phyloP scores from a whole-genome alignment of 2,113 vertebrate species.

The Porphyrio hochstetteri region DNA sequence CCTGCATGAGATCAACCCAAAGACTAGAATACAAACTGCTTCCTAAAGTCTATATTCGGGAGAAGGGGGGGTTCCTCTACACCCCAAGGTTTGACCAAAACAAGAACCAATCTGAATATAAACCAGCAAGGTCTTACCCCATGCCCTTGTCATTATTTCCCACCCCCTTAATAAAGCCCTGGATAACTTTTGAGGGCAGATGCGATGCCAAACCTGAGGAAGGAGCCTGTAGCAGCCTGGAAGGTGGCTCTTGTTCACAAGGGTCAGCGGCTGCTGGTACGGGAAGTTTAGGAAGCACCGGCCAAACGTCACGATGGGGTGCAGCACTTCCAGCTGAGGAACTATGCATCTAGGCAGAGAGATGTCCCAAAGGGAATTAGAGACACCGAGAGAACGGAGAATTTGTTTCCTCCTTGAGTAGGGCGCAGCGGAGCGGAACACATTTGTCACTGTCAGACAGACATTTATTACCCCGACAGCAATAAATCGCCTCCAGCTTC shows the following conservation, averaged over 20 bases:
- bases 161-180: background rate
- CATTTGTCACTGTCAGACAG: too few relatives aligned
- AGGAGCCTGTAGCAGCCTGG: conserved; percentile 83
- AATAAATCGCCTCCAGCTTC: background rate
- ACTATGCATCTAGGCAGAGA: conserved; percentile 79
- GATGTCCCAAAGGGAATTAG: background rate
- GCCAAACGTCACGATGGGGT: conserved; percentile 71
- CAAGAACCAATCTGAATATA: background rate
- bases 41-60: background rate
- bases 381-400: background rate
- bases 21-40: background rate
- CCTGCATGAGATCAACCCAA: background rate
- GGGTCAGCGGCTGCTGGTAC: conserved; percentile 64
- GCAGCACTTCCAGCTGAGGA: conserved; percentile 74
- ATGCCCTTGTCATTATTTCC: too few relatives aligned
- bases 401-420: background rate
- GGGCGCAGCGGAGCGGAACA: background rate
- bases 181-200: accelerated
- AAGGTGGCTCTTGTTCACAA: conserved; percentile 76
- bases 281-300: conserved; percentile 80
- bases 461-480: background rate
- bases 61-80: background rate
- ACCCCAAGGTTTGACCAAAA: background rate
- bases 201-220: conserved; percentile 66
- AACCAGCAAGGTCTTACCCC: background rate